Evolutionary conservation across 2,113 vertebrate genomes (phyloP).

Genomic region (Ochotona princeps): DNA sequence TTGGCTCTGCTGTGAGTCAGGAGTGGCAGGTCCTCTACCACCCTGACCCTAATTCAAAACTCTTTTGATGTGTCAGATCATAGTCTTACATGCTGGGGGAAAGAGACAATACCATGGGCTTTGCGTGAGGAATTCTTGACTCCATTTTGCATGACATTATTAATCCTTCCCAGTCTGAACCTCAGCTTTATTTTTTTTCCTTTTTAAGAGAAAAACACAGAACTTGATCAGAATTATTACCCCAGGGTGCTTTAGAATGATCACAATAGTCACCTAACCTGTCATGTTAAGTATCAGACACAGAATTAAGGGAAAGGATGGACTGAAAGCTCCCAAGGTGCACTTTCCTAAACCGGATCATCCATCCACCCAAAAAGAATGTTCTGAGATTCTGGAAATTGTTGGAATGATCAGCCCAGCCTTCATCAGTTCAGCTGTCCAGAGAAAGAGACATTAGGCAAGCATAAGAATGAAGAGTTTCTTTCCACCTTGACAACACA

Average conservation of each 20-base stretch:
- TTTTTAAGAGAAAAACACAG: not conserved
- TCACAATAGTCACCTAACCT: not conserved
- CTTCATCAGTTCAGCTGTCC: not conserved
- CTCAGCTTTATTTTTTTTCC: not conserved
- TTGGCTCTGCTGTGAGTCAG: not conserved
- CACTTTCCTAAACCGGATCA: not conserved
- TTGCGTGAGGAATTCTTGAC: conserved; percentile 59
- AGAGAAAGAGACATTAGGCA: too few relatives aligned
- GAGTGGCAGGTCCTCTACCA: conserved; percentile 16
- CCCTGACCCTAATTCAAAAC: not conserved
- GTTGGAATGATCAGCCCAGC: not conserved
- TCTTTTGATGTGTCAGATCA: conserved; percentile 5
- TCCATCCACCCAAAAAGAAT: fast-evolving
- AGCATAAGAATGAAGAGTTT: too few relatives aligned
- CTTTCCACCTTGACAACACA: too few relatives aligned
- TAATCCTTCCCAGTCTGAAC: not conserved
- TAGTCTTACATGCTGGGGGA: conserved; percentile 1
- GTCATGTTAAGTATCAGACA: not conserved
- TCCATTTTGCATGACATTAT: conserved; percentile 58
- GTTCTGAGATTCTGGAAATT: not conserved
- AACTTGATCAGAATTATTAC: conserved; percentile 12
- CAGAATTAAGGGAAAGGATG: not conserved
- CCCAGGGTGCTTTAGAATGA: not conserved
- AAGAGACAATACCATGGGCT: conserved; percentile 19
- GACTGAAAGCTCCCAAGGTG: not conserved